phyloP scores from a whole-genome alignment of 2,888 invertebrate genomes.

The Platycnemis pennipes region DNA sequence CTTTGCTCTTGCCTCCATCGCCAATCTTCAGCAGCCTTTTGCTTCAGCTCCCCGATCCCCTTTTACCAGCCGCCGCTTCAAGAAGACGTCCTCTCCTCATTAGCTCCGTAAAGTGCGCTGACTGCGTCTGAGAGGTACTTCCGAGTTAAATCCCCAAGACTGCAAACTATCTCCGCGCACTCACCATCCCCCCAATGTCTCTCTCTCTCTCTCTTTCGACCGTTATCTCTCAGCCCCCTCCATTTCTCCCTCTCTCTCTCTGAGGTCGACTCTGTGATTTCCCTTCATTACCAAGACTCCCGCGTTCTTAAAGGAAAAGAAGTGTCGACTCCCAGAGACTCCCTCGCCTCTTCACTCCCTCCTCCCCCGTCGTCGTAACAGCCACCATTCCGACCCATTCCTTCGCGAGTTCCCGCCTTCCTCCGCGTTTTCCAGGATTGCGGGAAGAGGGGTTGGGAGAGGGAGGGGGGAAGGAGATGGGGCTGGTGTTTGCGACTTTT shows the following conservation, averaged over 20 bases:
- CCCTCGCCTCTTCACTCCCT: background rate
- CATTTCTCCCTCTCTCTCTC: background rate
- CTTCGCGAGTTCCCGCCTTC: no score
- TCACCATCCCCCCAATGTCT: background rate
- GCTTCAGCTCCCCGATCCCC: background rate
- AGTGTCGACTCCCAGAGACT: background rate
- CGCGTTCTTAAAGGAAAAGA: background rate
- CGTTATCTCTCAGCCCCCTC: background rate
- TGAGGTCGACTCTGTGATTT: constrained; percentile 50
- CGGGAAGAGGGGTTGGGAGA: background rate
- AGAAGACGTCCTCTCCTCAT: constrained; percentile 42
- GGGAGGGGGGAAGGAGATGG: background rate
- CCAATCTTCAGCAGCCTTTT: background rate
- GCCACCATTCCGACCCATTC: background rate
- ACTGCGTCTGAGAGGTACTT: constrained; percentile 38
- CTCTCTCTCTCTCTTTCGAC: background rate
- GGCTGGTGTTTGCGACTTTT: no score
- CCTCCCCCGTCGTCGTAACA: background rate
- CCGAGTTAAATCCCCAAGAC: constrained; percentile 44
- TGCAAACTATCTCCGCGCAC: constrained; percentile 22
- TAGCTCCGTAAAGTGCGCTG: constrained; percentile 45
- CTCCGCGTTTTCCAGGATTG: background rate
- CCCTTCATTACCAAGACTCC: constrained; percentile 30
- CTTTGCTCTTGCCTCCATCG: background rate
- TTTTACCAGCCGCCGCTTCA: background rate